Percentiles rank a stretch among this genome's conserved stretches.
Evolutionary conservation across 2,797 vertebrate species (phyloP).

Genomic region (Lithobates sylvaticus): DNA sequence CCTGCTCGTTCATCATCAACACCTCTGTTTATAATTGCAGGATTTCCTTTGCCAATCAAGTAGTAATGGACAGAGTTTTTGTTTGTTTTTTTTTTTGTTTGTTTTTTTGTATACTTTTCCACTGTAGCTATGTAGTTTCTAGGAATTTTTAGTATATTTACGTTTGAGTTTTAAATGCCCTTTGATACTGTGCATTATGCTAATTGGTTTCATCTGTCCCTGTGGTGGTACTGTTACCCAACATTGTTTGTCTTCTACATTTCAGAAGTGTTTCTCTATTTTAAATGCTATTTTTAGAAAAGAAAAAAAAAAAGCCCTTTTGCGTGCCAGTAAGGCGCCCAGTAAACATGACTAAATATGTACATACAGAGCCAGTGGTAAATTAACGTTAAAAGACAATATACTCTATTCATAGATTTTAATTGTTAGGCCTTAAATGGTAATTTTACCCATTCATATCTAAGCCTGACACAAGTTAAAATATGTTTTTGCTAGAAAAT

Average conservation of each 20-base stretch:
- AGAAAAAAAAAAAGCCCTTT: not conserved
- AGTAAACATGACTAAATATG: slow-evolving; percentile 21
- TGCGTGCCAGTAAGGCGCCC: not conserved
- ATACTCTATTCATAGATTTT: not conserved
- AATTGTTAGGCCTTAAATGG: not conserved
- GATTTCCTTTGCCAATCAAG: slow-evolving; percentile 60
- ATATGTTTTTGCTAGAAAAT: too few relatives aligned
- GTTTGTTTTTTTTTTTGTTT: too few relatives aligned
- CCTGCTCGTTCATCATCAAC: slow-evolving; percentile 55
- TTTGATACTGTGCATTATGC: slow-evolving; percentile 9
- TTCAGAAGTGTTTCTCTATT: slow-evolving; percentile 1
- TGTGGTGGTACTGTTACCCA: not conserved
- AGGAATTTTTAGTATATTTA: not conserved
- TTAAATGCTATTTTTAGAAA: slow-evolving; percentile 8
- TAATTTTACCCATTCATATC: not conserved
- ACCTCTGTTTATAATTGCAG: slow-evolving; percentile 59
- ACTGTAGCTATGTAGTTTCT: not conserved
- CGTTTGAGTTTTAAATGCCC: not conserved
- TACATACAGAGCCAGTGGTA: not conserved
- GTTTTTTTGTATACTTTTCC: slow-evolving; percentile 8
- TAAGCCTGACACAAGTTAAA: too few relatives aligned
- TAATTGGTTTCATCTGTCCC: slow-evolving; percentile 33
- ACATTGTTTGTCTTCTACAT: not conserved
- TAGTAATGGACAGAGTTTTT: slow-evolving; percentile 9
- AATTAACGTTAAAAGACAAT: not conserved